Conservation (phyloP, 2,888 invertebrate genomes). For the Leptopilina myrica region DNA sequence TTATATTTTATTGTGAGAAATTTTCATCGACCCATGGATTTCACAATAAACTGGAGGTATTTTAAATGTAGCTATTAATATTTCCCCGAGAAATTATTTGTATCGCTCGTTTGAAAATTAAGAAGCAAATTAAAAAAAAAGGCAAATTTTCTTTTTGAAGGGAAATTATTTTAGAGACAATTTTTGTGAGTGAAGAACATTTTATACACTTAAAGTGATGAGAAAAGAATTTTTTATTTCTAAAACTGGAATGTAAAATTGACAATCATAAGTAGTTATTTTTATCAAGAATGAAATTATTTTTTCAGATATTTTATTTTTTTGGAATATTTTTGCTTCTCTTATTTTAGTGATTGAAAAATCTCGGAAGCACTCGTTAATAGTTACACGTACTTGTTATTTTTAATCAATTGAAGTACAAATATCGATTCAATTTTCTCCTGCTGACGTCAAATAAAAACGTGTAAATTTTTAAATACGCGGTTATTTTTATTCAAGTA, state of each 20-base stretch:
- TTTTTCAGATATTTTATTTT: too few species aligned
- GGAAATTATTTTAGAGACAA: too few species aligned
- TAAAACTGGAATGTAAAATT: too few species aligned
- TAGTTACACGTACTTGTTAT: not conserved
- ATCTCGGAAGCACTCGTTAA: not conserved
- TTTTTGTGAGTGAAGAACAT: too few species aligned
- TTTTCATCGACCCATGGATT: not conserved
- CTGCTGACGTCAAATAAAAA: not conserved
- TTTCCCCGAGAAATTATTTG: not conserved
- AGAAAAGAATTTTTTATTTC: too few species aligned
- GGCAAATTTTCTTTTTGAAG: too few species aligned
- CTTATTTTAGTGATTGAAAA: not conserved
- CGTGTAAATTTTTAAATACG: not conserved
- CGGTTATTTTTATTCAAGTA: slow-evolving; percentile 2
- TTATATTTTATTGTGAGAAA: too few species aligned
- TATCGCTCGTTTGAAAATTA: not conserved
- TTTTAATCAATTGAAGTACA: not conserved
- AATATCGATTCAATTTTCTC: not conserved
- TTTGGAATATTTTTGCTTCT: too few species aligned
- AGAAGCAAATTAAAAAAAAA: too few species aligned
- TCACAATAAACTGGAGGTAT: not conserved
- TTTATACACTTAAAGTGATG: too few species aligned
- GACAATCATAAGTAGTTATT: not conserved
- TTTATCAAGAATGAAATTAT: not conserved
- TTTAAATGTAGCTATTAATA: not conserved